phyloP scores from a whole-genome alignment of 2,113 vertebrate species.

The Otocyon megalotis region DNA sequence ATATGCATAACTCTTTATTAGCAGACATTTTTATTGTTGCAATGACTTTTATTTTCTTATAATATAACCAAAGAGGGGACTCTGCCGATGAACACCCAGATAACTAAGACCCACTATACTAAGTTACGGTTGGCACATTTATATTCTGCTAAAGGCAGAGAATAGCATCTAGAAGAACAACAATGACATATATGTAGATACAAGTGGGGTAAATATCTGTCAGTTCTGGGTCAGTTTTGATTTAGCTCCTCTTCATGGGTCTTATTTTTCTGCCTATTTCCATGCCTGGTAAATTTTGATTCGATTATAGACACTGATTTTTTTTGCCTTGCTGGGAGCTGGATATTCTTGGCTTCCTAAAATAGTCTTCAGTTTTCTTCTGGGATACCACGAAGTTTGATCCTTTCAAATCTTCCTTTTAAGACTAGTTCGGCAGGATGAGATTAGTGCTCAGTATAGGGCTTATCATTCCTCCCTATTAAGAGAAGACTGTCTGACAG shows the following conservation, averaged over 20 bases:
- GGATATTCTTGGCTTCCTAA: not conserved
- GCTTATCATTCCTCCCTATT: not conserved
- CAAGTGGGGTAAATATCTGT: not conserved
- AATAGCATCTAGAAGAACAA: not conserved
- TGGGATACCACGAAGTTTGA: not conserved
- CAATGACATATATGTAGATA: not conserved
- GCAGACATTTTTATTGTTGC: conserved; percentile 5
- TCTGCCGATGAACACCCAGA: not conserved
- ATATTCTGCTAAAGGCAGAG: not conserved
- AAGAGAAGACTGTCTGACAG: not conserved
- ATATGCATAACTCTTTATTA: not conserved
- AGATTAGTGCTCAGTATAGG: not conserved
- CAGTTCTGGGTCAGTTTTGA: not conserved
- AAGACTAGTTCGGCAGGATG: not conserved
- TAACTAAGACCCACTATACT: not conserved
- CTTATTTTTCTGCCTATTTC: not conserved
- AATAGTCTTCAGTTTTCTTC: not conserved
- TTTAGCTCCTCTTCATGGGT: not conserved
- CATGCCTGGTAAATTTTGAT: not conserved
- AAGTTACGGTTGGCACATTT: not conserved
- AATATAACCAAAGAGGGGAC: not conserved
- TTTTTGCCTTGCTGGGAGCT: not conserved
- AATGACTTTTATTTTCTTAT: conserved; percentile 21
- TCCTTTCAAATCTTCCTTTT: not conserved
- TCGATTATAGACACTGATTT: not conserved